Conservation (phyloP, 2,797 vertebrate species). For the Onychomys arenicola region DNA sequence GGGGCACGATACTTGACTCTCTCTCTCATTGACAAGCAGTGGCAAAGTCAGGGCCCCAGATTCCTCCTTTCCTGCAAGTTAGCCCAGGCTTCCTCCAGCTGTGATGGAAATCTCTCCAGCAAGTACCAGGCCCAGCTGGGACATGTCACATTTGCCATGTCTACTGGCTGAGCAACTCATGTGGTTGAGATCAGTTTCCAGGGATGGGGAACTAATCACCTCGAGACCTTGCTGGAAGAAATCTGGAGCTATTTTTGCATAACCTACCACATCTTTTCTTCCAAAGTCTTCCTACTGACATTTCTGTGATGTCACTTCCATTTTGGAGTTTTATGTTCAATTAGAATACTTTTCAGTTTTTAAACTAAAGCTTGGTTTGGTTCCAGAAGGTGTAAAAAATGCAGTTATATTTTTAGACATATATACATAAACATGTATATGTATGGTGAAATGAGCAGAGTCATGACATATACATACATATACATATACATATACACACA, state of each 20-base stretch:
- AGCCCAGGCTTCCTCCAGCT: neutral
- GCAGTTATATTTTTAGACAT: neutral
- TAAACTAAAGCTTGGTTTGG: neutral
- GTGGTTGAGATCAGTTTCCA: neutral
- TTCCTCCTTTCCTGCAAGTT: neutral
- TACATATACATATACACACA: too few relatives aligned
- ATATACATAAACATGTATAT: too few relatives aligned
- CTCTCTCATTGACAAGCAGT: too few relatives aligned
- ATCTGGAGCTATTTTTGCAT: neutral
- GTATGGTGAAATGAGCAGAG: too few relatives aligned
- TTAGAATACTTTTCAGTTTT: neutral
- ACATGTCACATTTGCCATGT: neutral
- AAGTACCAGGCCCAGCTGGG: neutral
- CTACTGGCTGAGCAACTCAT: neutral
- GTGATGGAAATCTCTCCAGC: neutral
- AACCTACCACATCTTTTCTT: neutral
- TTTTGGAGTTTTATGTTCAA: slow-evolving; percentile 28
- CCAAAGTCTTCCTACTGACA: neutral
- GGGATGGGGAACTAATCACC: neutral
- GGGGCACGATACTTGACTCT: neutral
- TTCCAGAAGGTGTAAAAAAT: neutral
- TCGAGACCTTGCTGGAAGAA: neutral
- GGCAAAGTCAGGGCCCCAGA: neutral
- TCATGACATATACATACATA: too few relatives aligned
- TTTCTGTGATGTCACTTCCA: neutral